These are phyloP conservation scores for Drosophila serrata DNA, from an alignment of 1,140 invertebrate genomes.

Conservation along the genomic window DNA sequence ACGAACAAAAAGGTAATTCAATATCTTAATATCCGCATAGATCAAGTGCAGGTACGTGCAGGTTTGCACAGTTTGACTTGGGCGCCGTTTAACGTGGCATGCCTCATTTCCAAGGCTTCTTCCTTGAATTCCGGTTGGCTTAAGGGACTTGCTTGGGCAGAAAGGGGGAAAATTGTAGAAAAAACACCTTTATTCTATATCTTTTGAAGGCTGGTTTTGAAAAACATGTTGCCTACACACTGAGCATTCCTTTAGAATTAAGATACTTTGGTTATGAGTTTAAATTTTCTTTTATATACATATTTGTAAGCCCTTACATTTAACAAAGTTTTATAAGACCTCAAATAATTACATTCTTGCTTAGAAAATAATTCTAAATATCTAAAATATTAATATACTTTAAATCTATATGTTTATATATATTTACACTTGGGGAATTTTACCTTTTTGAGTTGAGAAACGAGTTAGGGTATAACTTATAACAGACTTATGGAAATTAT, in stretches of 20 bases:
- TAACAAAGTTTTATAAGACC: too few relatives aligned
- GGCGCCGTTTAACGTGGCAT: conserved; percentile 73
- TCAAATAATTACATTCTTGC: too few relatives aligned
- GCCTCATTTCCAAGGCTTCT: conserved; percentile 67
- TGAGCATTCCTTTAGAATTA: background rate
- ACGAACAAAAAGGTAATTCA: conserved; percentile 81
- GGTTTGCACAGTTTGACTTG: conserved; percentile 79
- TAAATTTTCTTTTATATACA: too few relatives aligned
- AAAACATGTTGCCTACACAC: conserved; percentile 24
- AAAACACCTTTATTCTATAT: conserved; percentile 11
- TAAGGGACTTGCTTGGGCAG: background rate
- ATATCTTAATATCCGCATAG: conserved; percentile 84
- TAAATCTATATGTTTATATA: too few relatives aligned
- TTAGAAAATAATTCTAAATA: too few relatives aligned
- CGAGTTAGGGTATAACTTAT: background rate
- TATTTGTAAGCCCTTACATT: too few relatives aligned
- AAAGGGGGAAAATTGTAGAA: background rate
- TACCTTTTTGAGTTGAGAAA: background rate
- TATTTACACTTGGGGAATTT: background rate
- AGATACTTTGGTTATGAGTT: background rate
- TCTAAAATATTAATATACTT: background rate
- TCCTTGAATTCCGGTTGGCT: conserved; percentile 30
- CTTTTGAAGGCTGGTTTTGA: background rate
- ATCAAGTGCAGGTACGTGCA: conserved; percentile 83
- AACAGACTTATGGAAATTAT: background rate